phyloP scores from a whole-genome alignment of 2,888 invertebrate genomes.

The Apomyelois bistriatella region DNA sequence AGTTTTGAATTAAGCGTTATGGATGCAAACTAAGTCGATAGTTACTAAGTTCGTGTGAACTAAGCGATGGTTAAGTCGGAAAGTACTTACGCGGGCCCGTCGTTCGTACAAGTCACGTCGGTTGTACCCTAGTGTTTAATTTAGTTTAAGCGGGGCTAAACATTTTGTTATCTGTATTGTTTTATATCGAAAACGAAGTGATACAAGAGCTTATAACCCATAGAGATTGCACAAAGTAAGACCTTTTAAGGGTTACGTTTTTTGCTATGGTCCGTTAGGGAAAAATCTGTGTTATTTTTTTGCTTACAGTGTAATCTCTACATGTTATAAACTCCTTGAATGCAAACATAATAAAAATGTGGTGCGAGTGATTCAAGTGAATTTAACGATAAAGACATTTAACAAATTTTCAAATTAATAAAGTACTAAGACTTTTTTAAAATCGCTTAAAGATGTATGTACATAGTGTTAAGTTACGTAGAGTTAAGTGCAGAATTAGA shows the following conservation, averaged over 20 bases:
- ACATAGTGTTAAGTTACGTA: conserved; percentile 72
- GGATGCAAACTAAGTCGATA: too few relatives aligned
- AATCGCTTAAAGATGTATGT: conserved; percentile 76
- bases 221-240: not conserved
- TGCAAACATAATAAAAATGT: conserved; percentile 47
- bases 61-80: conserved; percentile 10
- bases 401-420: conserved; percentile 79
- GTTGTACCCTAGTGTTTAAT: conserved; percentile 62
- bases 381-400: conserved; percentile 74
- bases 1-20: too few relatives aligned
- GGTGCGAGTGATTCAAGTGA: conserved; percentile 75
- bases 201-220: conserved; percentile 29
- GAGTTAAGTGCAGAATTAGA: conserved; percentile 69
- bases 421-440: conserved; percentile 77
- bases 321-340: conserved; percentile 12
- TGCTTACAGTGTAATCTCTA: not conserved
- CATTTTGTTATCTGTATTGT: conserved; percentile 63
- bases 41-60: not conserved
- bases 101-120: conserved; percentile 49
- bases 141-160: conserved; percentile 66
- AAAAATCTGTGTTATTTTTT: not conserved
- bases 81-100: conserved; percentile 26
- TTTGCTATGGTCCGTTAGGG: not conserved
- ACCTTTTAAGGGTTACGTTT: not conserved
- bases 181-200: conserved; percentile 46